Percentiles rank a stretch among this genome's conserved stretches.
These are phyloP conservation scores for Andrena bicolor DNA, from an alignment of 2,888 invertebrate species.

Conservation along the genomic window DNA sequence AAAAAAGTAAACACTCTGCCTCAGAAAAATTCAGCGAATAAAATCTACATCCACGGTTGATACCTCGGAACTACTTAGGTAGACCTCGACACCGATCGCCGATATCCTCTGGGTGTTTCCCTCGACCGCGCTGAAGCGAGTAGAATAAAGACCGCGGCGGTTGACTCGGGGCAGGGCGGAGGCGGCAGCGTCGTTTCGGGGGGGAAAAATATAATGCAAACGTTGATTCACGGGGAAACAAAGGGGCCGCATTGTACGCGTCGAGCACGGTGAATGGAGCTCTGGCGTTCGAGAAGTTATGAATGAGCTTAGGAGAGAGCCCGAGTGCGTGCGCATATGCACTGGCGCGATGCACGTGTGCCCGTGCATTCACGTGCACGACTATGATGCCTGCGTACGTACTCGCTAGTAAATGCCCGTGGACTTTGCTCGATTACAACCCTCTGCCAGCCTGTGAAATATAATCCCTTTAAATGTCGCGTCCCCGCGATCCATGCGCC, in stretches of 20 bases:
- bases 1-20: background rate
- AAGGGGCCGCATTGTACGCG: constrained; percentile 50
- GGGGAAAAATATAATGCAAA: constrained; percentile 33
- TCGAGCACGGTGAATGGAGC: constrained; percentile 65
- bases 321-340: constrained; percentile 41
- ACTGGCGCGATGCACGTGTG: constrained; percentile 7
- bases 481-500: background rate
- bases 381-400: background rate
- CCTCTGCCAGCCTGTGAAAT: constrained; percentile 31
- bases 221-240: constrained; percentile 56
- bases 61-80: background rate
- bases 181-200: constrained; percentile 13
- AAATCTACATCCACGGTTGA: too few relatives aligned
- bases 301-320: constrained; percentile 74
- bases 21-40: background rate
- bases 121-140: background rate
- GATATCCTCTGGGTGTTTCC: background rate
- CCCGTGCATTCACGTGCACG: constrained; percentile 4
- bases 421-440: constrained; percentile 26
- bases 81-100: background rate
- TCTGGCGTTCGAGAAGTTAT: constrained; percentile 69
- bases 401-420: constrained; percentile 13
- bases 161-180: background rate
- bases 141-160: background rate
- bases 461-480: constrained; percentile 38